Evolutionary conservation across 2,888 invertebrate species (phyloP), one percentile per base, ranked within the genome.

Genomic region (Orthosia gothica): DNA sequence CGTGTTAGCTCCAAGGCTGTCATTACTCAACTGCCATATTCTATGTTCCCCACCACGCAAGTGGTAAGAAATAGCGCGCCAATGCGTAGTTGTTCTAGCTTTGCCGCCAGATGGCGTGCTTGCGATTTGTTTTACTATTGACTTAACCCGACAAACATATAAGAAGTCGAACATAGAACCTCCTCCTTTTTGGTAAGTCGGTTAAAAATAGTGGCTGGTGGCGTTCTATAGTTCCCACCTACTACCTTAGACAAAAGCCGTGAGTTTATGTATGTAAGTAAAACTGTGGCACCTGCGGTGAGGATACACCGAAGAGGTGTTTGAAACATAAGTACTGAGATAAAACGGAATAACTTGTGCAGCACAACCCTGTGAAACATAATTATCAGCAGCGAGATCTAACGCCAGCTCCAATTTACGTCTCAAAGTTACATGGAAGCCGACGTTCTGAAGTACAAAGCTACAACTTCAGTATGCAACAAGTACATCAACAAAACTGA

Each of bases 401-500:
- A 59, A 75, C 61, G 45, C 74, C 71, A 52, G 61, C 68, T 62
- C 67, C 52, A 82, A 86, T 86, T 81, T 76, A 65, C 79, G 74
- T 72, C 59, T 71, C 79, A 74, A 72, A 67, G 70, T 73, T 77
- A 66, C 64, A 81, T 82, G 72, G 74, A 71, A 78, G 72, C 52
- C 64, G 62, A 70, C 77, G 65, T 49, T 84, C 70, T 72, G 76
- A 84, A 83, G 74, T 78, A 79, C 80, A 87, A 86, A 82, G 71
- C 74, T 86, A 82, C 78, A 81, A 87, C 86, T 89, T 89, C 82
- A 89, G 89, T 89, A 91, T 92, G 94, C 94, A 94, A 94, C 94
- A 94, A 94, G 94, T 92, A 91, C 88, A 89, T 89, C 88, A 91
- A 87, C 90, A 89, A 90, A 90, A 89, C 90, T 91, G 92, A 93